Conservation (phyloP, 2,797 vertebrate genomes). For the Adelosebastes latens region DNA sequence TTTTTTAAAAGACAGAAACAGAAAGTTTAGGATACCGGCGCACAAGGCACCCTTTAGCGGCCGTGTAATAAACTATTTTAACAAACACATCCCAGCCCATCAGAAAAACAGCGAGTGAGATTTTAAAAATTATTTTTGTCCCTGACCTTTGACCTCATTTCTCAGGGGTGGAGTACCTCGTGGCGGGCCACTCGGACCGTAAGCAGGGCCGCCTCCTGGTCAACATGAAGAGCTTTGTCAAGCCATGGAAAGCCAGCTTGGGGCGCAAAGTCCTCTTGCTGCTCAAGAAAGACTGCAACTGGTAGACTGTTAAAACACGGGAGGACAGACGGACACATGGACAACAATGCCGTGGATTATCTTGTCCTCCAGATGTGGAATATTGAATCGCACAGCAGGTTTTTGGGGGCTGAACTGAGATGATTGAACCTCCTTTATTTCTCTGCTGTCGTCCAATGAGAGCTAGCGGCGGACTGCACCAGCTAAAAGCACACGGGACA, state of each 20-base stretch:
- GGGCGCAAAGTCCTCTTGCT: slow-evolving; percentile 92
- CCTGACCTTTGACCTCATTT: slow-evolving; percentile 19
- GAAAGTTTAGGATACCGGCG: not conserved
- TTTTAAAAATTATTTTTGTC: too few relatives aligned
- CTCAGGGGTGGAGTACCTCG: slow-evolving; percentile 93
- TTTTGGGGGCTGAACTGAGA: slow-evolving; percentile 16
- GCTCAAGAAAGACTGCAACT: slow-evolving; percentile 91
- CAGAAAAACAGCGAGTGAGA: too few relatives aligned
- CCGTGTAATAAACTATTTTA: too few relatives aligned
- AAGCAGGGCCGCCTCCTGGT: slow-evolving; percentile 90
- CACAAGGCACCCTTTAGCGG: too few relatives aligned
- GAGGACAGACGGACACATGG: slow-evolving; percentile 15
- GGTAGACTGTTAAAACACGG: slow-evolving; percentile 51
- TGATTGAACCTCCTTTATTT: slow-evolving; percentile 7
- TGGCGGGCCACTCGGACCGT: slow-evolving; percentile 91
- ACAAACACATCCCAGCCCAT: too few relatives aligned
- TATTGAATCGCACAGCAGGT: slow-evolving; percentile 8
- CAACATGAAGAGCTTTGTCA: slow-evolving; percentile 99
- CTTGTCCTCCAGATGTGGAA: slow-evolving; percentile 61
- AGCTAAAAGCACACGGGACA: slow-evolving; percentile 24
- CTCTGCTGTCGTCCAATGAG: slow-evolving; percentile 35
- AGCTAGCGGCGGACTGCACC: slow-evolving; percentile 23
- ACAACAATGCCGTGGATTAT: slow-evolving; percentile 46
- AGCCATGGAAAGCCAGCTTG: slow-evolving; percentile 91
- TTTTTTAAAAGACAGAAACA: not conserved